Conservation (phyloP, 2,888 invertebrate species). For the Orgyia antiqua region DNA sequence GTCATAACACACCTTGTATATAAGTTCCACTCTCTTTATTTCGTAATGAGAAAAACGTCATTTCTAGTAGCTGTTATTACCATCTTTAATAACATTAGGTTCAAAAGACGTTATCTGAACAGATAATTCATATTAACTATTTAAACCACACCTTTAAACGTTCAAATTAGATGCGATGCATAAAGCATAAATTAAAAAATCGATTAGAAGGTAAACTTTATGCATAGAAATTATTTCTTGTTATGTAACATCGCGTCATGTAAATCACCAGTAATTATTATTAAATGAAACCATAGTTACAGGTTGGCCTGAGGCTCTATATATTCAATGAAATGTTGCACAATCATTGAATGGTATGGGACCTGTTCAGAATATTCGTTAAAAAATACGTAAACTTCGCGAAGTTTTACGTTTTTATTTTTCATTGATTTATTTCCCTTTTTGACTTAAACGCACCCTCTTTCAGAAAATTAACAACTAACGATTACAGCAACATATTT, state of each 20-base stretch:
- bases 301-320: slow-evolving; percentile 25
- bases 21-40: too few relatives aligned
- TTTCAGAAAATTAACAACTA: too few relatives aligned
- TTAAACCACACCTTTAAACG: slow-evolving; percentile 27
- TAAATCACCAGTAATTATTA: slow-evolving; percentile 35
- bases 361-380: slow-evolving; percentile 22
- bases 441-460: too few relatives aligned
- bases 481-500: too few relatives aligned
- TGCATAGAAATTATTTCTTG: slow-evolving; percentile 33
- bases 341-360: slow-evolving; percentile 15
- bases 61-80: too few relatives aligned
- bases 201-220: slow-evolving; percentile 38
- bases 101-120: too few relatives aligned
- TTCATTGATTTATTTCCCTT: too few relatives aligned
- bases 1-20: too few relatives aligned
- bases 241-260: slow-evolving; percentile 38
- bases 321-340: slow-evolving; percentile 23
- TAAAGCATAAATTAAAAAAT: slow-evolving; percentile 40
- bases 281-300: slow-evolving; percentile 24
- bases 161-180: slow-evolving; percentile 33
- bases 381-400: too few relatives aligned
- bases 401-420: too few relatives aligned
- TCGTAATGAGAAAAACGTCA: too few relatives aligned
- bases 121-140: slow-evolving; percentile 29
- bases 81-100: too few relatives aligned